Evolutionary conservation across 2,113 vertebrate species (phyloP).

Genomic region (Caretta caretta): DNA sequence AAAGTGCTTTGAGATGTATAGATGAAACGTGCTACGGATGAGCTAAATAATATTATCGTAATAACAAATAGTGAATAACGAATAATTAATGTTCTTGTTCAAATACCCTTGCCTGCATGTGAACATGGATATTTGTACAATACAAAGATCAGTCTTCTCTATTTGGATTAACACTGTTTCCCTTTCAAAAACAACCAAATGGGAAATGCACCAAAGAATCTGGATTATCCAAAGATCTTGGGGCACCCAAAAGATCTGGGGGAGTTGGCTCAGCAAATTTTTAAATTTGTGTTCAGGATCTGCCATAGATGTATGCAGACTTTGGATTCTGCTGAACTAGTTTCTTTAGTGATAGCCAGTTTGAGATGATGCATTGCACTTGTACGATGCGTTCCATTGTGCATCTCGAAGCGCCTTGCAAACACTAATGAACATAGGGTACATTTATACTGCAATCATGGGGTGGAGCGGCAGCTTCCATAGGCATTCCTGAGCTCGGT

Average conservation of each 20-base stretch:
- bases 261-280: neutral
- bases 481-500: neutral
- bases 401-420: neutral
- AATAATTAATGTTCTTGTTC: accelerated
- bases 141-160: neutral
- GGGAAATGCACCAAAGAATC: neutral
- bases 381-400: neutral
- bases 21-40: neutral
- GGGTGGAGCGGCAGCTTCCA: neutral
- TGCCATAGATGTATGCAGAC: neutral
- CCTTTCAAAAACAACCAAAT: conserved; percentile 21
- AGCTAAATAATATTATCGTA: neutral
- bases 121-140: neutral
- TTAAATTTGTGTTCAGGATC: neutral
- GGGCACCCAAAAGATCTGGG: neutral
- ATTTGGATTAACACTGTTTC: conserved; percentile 12
- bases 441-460: neutral
- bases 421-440: neutral
- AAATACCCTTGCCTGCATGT: accelerated
- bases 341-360: accelerated
- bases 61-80: neutral
- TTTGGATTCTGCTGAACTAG: neutral
- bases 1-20: neutral
- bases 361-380: neutral
- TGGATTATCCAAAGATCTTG: neutral